Conservation (phyloP, 2,113 vertebrate genomes). For the Dipodomys spectabilis region DNA sequence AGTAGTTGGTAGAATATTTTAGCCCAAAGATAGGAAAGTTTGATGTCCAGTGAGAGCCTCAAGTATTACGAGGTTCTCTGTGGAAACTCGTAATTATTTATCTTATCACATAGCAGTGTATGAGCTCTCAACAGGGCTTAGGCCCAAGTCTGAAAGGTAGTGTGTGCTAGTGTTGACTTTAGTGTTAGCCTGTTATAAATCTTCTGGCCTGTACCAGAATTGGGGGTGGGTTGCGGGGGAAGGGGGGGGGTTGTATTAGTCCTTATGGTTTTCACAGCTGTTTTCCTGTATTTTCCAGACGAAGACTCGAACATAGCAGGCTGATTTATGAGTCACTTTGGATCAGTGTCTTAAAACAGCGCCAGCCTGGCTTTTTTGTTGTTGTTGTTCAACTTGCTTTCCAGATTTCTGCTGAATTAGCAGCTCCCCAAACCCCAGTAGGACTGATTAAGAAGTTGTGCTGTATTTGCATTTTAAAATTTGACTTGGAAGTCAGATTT, state of each 20-base stretch:
- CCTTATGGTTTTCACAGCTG: conserved; percentile 90
- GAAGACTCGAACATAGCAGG: conserved; percentile 90
- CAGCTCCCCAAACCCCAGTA: conserved; percentile 90
- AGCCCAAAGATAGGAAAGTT: conserved; percentile 21
- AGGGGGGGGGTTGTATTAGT: background rate
- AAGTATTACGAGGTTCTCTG: conserved; percentile 66
- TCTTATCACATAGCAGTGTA: conserved; percentile 73
- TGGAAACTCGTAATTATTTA: conserved; percentile 67
- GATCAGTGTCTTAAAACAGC: conserved; percentile 94
- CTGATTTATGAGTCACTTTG: conserved; percentile 96
- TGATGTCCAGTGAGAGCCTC: conserved; percentile 30
- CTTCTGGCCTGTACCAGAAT: conserved; percentile 74
- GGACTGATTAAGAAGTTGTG: conserved; percentile 93
- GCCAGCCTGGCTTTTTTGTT: conserved; percentile 87
- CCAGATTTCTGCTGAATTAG: conserved; percentile 98
- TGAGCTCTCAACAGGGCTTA: conserved; percentile 67
- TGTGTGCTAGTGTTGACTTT: conserved; percentile 80
- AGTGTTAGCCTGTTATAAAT: conserved; percentile 84
- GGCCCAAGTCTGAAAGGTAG: conserved; percentile 80
- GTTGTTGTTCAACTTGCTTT: conserved; percentile 92
- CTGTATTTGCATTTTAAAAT: conserved; percentile 91
- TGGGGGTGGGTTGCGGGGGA: conserved; percentile 63
- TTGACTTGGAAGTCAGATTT: conserved; percentile 86
- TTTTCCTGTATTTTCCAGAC: conserved; percentile 91
- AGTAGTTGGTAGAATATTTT: conserved; percentile 48